Evolutionary conservation across 2,888 invertebrate species (phyloP).

Genomic region (Hipparchia sbordonii): DNA sequence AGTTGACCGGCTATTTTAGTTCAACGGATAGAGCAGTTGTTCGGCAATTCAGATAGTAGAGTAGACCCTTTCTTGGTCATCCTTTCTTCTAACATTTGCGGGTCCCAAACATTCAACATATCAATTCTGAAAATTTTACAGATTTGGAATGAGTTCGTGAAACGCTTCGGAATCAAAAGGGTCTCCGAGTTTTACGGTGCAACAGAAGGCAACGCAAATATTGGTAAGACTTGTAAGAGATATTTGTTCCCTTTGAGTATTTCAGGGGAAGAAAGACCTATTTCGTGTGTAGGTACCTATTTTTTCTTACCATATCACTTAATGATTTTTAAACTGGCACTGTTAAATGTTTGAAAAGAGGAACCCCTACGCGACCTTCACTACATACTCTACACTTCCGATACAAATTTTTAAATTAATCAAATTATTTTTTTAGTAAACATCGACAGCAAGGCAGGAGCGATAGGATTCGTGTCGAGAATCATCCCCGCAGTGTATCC

Average conservation of each 20-base stretch:
- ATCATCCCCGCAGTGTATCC: conserved; percentile 96
- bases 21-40: no score
- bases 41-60: no score
- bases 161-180: conserved; percentile 91
- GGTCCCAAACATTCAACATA: not conserved
- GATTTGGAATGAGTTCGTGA: conserved; percentile 95
- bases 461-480: conserved; percentile 97
- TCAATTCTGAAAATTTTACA: conserved; percentile 63
- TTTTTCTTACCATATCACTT: no score
- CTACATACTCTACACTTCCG: no score
- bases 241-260: not conserved
- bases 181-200: conserved; percentile 98
- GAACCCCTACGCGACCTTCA: no score
- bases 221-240: conserved; percentile 81
- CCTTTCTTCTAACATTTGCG: not conserved
- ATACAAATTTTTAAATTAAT: no score
- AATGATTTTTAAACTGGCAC: no score
- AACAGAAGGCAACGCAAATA: conserved; percentile 99
- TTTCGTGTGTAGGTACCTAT: no score
- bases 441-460: conserved; percentile 95
- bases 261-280: not conserved
- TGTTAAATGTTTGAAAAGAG: no score
- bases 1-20: not conserved
- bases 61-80: no score
- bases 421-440: conserved; percentile 87